Evolutionary conservation across 2,113 vertebrate genomes (phyloP), one percentile per base, ranked within the genome.

Genomic region (Heloderma charlesbogerti): DNA sequence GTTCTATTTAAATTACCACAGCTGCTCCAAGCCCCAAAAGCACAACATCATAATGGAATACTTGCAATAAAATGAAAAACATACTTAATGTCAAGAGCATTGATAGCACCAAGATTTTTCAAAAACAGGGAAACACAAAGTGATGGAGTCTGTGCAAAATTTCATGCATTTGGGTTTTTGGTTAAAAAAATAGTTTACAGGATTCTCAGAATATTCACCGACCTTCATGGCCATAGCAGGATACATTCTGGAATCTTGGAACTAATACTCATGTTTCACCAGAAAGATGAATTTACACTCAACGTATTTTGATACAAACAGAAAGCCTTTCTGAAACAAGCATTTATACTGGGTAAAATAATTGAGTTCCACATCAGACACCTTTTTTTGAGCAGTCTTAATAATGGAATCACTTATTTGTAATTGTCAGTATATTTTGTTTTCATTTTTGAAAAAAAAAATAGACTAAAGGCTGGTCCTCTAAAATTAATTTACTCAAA

Each of bases 81-180:
- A 75, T 91, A 89, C 29, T 18, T n/a, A 88, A 4, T 37, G 16
- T 16, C 67, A 86, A 31, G 85, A 90, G 66, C 34, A 89, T 25
- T 90, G 89, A 91, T 92, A 94, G 87, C 90, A 93, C 85, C 92
- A 91, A 86, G 27, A 0, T 6, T 54, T 84, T 74, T 87, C 81
- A 94, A 91, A 67, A 0, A 90, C 78, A 95, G 85, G 79, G 94
- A 92, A 88, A 9, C 86, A 69, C 71, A 82, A 69, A 91, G 48
- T 88, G 93, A 94, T 94, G 94, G 92, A 94, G 0, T 88, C 85
- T 90, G 54, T 90, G 92, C 80, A 93, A 77, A 40, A 89, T 88
- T 67, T 92, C 92, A 93, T 92, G 92, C 94, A 77, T 85, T 87
- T 57, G 6, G 91, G 67, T 69, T 87, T 91, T 78, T 84, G 91